These are phyloP conservation scores for Zoanthus gigantus DNA, from an alignment of 92 coral and sea anemone species.

Conservation along the genomic window DNA sequence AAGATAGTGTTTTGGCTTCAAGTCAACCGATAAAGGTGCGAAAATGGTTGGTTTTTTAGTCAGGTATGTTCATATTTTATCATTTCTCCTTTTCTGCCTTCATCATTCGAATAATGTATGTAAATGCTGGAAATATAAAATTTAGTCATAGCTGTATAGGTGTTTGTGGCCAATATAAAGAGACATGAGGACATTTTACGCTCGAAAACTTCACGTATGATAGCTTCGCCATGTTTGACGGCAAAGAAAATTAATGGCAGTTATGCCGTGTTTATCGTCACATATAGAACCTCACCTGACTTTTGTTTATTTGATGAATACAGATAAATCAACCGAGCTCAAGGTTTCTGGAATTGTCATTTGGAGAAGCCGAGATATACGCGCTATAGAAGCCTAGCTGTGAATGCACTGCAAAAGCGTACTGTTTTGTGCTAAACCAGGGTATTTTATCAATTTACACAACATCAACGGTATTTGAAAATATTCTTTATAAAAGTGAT, in stretches of 20 bases:
- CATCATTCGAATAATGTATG: no score
- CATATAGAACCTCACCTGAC: neutral
- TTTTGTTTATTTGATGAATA: neutral
- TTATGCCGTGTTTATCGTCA: no score
- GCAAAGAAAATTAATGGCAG: no score
- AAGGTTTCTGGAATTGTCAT: constrained; percentile 20
- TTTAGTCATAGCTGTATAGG: no score
- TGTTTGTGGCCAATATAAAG: no score
- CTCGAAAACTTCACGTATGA: no score
- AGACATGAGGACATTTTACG: no score
- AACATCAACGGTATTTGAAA: constrained; percentile 8
- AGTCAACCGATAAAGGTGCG: neutral
- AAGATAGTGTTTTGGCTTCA: neutral
- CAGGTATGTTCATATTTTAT: neutral
- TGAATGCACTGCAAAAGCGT: constrained; percentile 42
- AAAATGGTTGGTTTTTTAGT: neutral
- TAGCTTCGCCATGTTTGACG: no score
- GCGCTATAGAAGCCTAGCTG: constrained; percentile 33
- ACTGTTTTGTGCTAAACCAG: constrained; percentile 48
- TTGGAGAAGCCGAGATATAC: constrained; percentile 23
- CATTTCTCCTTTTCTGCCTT: no score
- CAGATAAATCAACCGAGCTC: neutral
- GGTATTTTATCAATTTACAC: constrained; percentile 14
- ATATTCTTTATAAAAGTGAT: neutral
- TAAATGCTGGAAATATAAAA: no score